phyloP scores from a whole-genome alignment of 1,140 invertebrate species.

The Papilio machaon region DNA sequence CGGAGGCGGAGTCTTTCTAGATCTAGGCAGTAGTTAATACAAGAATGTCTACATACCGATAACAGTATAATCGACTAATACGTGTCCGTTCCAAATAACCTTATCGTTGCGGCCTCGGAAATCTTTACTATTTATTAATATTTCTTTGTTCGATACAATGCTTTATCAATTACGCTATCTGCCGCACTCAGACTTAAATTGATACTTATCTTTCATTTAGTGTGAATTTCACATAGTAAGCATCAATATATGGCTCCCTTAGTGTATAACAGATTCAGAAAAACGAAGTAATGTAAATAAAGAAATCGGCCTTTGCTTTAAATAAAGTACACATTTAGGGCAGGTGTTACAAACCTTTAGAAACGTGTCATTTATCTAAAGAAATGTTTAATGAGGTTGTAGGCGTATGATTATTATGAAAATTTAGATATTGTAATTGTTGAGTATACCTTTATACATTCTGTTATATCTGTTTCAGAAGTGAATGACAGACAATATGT shows the following conservation, averaged over 20 bases:
- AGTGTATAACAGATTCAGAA: neutral
- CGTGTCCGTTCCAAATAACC: slow-evolving; percentile 15
- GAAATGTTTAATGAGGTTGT: too few species aligned
- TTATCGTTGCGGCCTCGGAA: neutral
- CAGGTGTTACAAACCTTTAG: too few species aligned
- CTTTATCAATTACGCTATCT: neutral
- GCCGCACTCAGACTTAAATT: neutral
- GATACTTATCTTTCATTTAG: too few species aligned
- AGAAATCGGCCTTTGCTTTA: neutral
- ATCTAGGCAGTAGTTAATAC: neutral
- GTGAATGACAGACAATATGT: too few species aligned
- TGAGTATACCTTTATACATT: too few species aligned
- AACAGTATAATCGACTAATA: slow-evolving; percentile 7
- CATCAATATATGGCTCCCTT: too few species aligned
- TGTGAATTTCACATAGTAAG: too few species aligned
- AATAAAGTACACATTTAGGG: neutral
- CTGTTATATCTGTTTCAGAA: too few species aligned
- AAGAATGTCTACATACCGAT: neutral
- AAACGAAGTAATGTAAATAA: neutral
- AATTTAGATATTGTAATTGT: too few species aligned
- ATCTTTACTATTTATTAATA: slow-evolving; percentile 6
- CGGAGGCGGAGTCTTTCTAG: neutral
- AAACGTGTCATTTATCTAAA: too few species aligned
- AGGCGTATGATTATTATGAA: too few species aligned
- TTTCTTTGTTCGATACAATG: neutral